A percentile compares a stretch with the other conserved stretches of the same genome.
Evolutionary conservation across 1,140 invertebrate species (phyloP).

Genomic region (Temnothorax curvispinosus): DNA sequence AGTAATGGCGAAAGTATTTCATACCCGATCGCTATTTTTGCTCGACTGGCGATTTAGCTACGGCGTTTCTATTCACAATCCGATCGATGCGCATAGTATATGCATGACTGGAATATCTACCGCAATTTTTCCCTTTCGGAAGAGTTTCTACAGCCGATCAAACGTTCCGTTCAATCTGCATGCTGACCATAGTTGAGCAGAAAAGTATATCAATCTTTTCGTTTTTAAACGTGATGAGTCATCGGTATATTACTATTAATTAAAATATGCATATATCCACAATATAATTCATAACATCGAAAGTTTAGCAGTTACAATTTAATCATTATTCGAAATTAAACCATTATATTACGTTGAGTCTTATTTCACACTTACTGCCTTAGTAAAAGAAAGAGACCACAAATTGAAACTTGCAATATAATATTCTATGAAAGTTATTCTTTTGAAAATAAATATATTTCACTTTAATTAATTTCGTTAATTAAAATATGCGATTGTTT

Average conservation of each 20-base stretch:
- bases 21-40: constrained; percentile 46
- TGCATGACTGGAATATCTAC: constrained; percentile 22
- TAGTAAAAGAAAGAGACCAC: background rate
- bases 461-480: background rate
- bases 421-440: background rate
- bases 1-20: constrained; percentile 28
- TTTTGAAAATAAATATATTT: background rate
- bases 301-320: background rate
- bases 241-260: too few species aligned
- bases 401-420: background rate
- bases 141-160: constrained; percentile 7
- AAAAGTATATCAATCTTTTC: background rate
- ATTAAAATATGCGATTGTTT: background rate
- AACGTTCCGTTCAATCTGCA: background rate
- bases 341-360: background rate
- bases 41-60: constrained; percentile 22
- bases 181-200: background rate
- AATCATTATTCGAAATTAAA: background rate
- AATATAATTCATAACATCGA: background rate
- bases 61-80: constrained; percentile 19
- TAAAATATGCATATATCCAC: too few species aligned
- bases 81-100: constrained; percentile 18
- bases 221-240: background rate
- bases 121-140: constrained; percentile 3
- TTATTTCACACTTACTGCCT: background rate